Base-by-base conservation (phyloP, 2,888 invertebrate genomes). In the Melieria omissa region DNA sequence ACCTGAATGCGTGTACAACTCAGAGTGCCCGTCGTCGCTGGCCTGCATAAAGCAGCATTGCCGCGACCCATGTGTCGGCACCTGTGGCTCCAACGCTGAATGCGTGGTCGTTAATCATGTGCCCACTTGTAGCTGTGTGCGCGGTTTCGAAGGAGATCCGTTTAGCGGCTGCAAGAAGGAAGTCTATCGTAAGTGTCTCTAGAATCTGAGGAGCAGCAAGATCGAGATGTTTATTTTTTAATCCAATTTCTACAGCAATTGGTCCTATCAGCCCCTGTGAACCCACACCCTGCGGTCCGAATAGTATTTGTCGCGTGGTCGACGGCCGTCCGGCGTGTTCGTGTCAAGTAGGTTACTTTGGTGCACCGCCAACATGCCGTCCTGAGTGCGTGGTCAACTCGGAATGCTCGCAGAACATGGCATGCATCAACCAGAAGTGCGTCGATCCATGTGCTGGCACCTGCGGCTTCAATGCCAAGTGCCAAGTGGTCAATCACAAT, bases 31-130 rank as follows among this genome's bases (percentile, higher is more conserved):
- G 6, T 91, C 91, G 77, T 89, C 92, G 80, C 87, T 94, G 74
- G 92, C 95, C 52, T 96, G 95, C 83, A 89, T 95, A 61, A 93
- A 94, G 71, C 93, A 94, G 80, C 93, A 95, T 83, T 96, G 96
- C 78, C 89, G 95, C 79, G 93, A 95, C 87, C 95, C 95, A 6
- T 96, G 95, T 81, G 92, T 91, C 74, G 95, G 95, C 70, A 89
- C 94, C 66, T 96, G 96, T 82, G 96, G 95, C 5, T 85, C 91
- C 0, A 94, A 95, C 80, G 94, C 96, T 8, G 92, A 94, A 85
- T 96, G 96, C 82, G 89, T 89, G 47, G 95, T 95, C 0, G 91
- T 92, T 4, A 94, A 94, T 82, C 96, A 96, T 81, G 89, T 95
- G 73, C 95, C 96, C 16, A 90, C 92, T 7, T 96, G 96, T 83